A percentile compares a stretch with the other conserved stretches of the same genome.
These are phyloP conservation scores for Hemiprocne comata DNA, from an alignment of 2,113 vertebrate species.

Conservation along the genomic window DNA sequence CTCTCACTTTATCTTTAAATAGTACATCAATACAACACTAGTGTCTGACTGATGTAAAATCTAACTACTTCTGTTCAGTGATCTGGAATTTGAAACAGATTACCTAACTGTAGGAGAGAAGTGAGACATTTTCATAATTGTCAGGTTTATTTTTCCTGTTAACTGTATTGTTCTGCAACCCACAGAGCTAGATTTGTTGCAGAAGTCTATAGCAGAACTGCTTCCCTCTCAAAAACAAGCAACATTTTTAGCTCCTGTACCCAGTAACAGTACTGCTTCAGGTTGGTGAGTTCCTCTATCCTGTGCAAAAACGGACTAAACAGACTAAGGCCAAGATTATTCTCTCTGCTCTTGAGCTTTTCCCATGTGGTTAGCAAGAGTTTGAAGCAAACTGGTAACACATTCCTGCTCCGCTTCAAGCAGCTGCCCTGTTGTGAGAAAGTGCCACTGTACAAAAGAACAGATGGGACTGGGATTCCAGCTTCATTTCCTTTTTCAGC, in stretches of 20 bases:
- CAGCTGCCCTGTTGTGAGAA: slow-evolving; percentile 42
- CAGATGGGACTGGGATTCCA: neutral
- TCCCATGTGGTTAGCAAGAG: neutral
- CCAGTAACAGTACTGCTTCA: neutral
- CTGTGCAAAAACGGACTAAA: neutral
- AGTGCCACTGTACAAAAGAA: slow-evolving; percentile 4
- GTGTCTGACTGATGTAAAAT: neutral
- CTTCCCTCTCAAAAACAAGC: neutral
- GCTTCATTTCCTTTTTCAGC: slow-evolving; percentile 18
- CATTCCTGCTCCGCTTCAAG: neutral
- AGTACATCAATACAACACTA: neutral
- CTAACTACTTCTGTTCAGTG: neutral
- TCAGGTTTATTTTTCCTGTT: neutral
- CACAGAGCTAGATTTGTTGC: neutral
- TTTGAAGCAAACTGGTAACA: slow-evolving; percentile 28
- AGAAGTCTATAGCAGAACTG: neutral
- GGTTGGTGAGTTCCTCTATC: neutral
- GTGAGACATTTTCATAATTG: neutral
- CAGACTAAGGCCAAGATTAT: neutral
- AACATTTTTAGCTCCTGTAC: neutral
- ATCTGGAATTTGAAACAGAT: neutral
- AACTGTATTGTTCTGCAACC: neutral
- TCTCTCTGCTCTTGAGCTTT: slow-evolving; percentile 1
- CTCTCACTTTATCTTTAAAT: neutral
- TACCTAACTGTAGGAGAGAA: neutral